Conservation (phyloP, 2,113 vertebrate genomes). For the Rhea pennata region DNA sequence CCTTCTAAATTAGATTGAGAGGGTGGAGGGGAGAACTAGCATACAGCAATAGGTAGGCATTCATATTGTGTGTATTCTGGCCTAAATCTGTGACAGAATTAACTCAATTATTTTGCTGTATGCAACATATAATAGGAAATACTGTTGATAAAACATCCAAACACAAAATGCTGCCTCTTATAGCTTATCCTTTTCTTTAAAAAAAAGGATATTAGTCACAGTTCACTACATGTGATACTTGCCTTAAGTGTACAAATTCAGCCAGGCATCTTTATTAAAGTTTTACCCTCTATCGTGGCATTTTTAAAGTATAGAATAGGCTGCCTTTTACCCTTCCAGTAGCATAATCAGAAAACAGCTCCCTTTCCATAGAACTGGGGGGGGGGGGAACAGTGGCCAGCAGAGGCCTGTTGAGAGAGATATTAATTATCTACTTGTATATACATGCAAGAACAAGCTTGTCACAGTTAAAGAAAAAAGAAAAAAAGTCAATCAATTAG, state of each 20-base stretch:
- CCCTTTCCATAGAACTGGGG: neutral
- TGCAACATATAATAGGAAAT: neutral
- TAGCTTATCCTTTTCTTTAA: neutral
- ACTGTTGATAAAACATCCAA: neutral
- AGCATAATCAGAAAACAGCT: conserved; percentile 16
- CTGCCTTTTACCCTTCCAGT: conserved; percentile 23
- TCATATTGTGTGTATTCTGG: neutral
- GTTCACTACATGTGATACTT: neutral
- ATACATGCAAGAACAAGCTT: neutral
- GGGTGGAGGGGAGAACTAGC: neutral
- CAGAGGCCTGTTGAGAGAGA: conserved; percentile 12
- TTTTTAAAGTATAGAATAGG: conserved; percentile 2
- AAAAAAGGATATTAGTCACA: conserved; percentile 16
- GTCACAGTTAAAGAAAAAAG: neutral
- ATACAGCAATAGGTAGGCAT: neutral
- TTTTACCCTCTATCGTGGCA: neutral
- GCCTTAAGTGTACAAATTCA: conserved; percentile 7
- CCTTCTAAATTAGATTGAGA: neutral
- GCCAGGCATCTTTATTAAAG: conserved; percentile 37
- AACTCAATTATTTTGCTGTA: neutral
- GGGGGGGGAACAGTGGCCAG: neutral
- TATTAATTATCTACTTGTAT: conserved; percentile 10
- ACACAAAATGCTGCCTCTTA: neutral
- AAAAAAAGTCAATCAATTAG: neutral
- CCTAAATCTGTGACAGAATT: neutral